Conservation (phyloP, 2,113 vertebrate genomes). For the Mobula hypostoma region DNA sequence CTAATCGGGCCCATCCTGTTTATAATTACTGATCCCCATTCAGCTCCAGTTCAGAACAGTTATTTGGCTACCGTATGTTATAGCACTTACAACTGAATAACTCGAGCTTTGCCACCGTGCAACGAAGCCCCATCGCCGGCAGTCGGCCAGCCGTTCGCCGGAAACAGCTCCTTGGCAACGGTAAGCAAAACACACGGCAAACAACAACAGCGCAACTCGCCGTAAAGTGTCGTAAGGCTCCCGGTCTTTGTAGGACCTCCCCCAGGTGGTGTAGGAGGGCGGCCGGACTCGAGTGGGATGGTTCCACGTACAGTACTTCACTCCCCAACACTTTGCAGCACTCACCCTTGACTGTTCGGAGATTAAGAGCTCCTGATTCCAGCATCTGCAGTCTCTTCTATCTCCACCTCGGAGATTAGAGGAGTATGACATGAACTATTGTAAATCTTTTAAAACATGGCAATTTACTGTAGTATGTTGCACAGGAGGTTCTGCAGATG, state of each 20-base stretch:
- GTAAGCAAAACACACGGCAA: background rate
- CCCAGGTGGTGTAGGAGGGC: too few species aligned
- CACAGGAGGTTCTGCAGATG: too few species aligned
- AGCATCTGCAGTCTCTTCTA: too few species aligned
- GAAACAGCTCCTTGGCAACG: background rate
- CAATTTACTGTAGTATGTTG: background rate
- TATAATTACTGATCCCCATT: background rate
- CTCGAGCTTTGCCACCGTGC: background rate
- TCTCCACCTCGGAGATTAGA: background rate
- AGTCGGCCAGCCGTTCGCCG: background rate
- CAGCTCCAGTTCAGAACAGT: background rate
- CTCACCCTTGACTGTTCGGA: too few species aligned
- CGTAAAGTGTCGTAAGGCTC: background rate
- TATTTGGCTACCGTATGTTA: background rate
- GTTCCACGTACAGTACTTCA: too few species aligned
- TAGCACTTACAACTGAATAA: background rate
- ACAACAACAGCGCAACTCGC: background rate
- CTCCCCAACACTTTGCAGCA: too few species aligned
- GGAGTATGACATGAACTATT: background rate
- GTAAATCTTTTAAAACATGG: background rate
- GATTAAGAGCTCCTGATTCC: too few species aligned
- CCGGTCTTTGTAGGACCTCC: background rate
- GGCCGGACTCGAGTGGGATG: too few species aligned
- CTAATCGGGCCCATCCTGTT: too few species aligned
- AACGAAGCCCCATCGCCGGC: accelerated